Evolutionary conservation across 2,797 vertebrate species (phyloP).

Genomic region (Coranthus polyacanthus): DNA sequence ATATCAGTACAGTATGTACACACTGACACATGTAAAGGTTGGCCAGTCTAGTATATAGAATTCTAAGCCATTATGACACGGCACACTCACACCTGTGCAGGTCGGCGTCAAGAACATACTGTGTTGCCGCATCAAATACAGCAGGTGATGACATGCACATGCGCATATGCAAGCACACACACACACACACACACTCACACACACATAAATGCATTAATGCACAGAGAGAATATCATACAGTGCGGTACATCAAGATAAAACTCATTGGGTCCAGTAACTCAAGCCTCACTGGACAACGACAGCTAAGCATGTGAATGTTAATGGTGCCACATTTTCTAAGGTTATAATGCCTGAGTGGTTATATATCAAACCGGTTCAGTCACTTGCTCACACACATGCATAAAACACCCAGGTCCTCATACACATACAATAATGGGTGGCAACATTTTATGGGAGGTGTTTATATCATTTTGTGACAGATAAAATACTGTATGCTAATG

Average conservation of each 20-base stretch:
- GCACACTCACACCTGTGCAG: conserved; percentile 4
- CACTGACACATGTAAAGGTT: conserved; percentile 7
- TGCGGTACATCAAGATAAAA: conserved; percentile 12
- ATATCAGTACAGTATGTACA: not conserved
- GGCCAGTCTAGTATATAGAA: not conserved
- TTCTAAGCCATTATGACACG: not conserved
- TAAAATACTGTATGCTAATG: not conserved
- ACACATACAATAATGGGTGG: not conserved
- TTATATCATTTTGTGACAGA: not conserved
- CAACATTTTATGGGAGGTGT: not conserved
- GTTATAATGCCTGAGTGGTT: conserved; percentile 20
- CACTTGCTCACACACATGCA: not conserved
- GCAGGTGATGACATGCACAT: not conserved
- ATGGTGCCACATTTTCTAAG: conserved; percentile 30
- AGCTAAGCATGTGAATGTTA: conserved; percentile 38
- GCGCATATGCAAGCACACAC: too few relatives aligned
- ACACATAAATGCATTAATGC: too few relatives aligned
- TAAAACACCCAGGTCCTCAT: not conserved
- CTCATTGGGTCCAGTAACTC: conserved; percentile 29
- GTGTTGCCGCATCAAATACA: not conserved
- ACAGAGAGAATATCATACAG: too few relatives aligned
- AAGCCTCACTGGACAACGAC: conserved; percentile 25
- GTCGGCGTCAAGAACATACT: not conserved
- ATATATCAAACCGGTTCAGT: conserved; percentile 16
- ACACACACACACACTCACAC: too few relatives aligned